Conservation (phyloP, 2,797 vertebrate species). For the Diplodus puntazzo region DNA sequence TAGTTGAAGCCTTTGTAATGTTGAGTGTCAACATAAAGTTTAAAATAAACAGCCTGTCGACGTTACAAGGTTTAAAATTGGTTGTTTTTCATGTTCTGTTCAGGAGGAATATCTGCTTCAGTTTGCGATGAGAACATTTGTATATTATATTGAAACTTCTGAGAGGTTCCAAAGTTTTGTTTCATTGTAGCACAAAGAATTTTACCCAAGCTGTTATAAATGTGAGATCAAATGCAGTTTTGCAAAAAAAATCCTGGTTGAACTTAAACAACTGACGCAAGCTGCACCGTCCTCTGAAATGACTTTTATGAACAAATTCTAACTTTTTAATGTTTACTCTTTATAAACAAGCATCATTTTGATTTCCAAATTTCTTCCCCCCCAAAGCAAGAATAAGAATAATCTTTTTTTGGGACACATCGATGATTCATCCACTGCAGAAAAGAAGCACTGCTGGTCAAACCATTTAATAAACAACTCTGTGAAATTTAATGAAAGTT, state of each 20-base stretch:
- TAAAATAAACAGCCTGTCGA: background rate
- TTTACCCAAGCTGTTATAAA: background rate
- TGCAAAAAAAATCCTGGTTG: slow-evolving; percentile 2
- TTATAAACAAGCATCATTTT: background rate
- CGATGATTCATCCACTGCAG: background rate
- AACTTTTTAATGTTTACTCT: background rate
- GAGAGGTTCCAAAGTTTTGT: background rate
- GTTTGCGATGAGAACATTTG: background rate
- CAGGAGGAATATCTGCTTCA: background rate
- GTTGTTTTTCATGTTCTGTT: background rate
- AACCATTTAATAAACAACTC: slow-evolving; percentile 28
- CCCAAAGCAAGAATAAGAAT: background rate
- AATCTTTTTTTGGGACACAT: slow-evolving; percentile 11
- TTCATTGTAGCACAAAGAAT: background rate
- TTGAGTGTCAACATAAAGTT: background rate
- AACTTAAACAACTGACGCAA: slow-evolving; percentile 21
- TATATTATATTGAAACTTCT: background rate
- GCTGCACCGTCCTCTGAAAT: slow-evolving; percentile 15
- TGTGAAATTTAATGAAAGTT: slow-evolving; percentile 26
- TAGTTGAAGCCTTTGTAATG: background rate
- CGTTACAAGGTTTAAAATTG: background rate
- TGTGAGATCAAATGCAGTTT: slow-evolving; percentile 4
- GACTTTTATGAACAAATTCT: background rate
- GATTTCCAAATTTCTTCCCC: background rate
- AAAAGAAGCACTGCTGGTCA: background rate